A percentile compares a stretch with the other conserved stretches of the same genome.
phyloP scores from a whole-genome alignment of 1,140 invertebrate species.

The Aricia agestis region DNA sequence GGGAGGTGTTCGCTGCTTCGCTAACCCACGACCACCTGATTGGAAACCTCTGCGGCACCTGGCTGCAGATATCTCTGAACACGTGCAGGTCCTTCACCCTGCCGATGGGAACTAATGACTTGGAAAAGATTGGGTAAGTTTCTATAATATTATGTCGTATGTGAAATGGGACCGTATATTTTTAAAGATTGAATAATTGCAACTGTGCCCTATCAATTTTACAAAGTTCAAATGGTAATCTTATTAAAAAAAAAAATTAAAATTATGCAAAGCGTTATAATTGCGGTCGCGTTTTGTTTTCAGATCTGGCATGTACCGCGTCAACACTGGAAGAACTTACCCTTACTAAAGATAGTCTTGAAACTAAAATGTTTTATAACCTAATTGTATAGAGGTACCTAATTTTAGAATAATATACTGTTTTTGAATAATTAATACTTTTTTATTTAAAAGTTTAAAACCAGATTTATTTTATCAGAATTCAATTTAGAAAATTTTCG shows the following conservation, averaged over 20 bases:
- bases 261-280: neutral
- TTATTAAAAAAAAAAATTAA: too few species aligned
- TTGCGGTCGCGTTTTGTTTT: slow-evolving; percentile 33
- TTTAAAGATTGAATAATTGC: too few species aligned
- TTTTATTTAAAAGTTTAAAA: neutral
- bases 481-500: too few species aligned
- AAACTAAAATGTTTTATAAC: neutral
- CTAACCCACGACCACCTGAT: slow-evolving; percentile 28
- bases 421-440: neutral
- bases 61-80: slow-evolving; percentile 36
- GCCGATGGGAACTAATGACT: slow-evolving; percentile 36
- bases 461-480: too few species aligned
- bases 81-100: slow-evolving; percentile 34
- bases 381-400: neutral
- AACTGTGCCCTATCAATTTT: too few species aligned
- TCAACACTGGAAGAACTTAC: slow-evolving; percentile 45
- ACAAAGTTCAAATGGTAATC: too few species aligned
- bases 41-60: slow-evolving; percentile 36
- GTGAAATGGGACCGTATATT: neutral
- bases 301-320: slow-evolving; percentile 49
- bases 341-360: slow-evolving; percentile 37
- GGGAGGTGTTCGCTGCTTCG: slow-evolving; percentile 47
- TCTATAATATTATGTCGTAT: neutral
- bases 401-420: neutral
- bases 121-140: slow-evolving; percentile 39